A percentile compares a stretch with the other conserved stretches of the same genome.
Evolutionary conservation across 2,113 vertebrate species (phyloP).

Genomic region (Candoia aspera): DNA sequence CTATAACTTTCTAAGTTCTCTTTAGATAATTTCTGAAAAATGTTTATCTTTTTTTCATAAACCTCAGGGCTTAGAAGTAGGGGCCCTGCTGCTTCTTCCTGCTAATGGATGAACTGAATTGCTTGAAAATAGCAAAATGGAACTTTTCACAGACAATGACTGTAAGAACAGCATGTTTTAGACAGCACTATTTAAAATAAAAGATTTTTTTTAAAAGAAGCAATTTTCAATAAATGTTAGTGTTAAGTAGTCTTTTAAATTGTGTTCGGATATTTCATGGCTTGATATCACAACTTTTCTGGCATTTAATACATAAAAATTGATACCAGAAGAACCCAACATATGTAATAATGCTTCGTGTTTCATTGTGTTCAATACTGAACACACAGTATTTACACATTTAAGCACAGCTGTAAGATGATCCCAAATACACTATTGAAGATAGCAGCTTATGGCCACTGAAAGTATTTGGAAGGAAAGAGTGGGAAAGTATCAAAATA

Average conservation of each 20-base stretch:
- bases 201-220: not conserved
- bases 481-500: not conserved
- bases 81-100: not conserved
- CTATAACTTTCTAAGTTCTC: constrained; percentile 17
- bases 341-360: not conserved
- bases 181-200: not conserved
- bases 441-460: not conserved
- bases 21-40: constrained; percentile 3
- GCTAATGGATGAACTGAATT: not conserved
- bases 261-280: not conserved
- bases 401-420: not conserved
- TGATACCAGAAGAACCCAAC: not conserved
- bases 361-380: not conserved
- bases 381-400: not conserved
- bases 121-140: not conserved
- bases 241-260: not conserved
- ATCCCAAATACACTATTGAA: not conserved
- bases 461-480: not conserved
- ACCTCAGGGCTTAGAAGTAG: not conserved
- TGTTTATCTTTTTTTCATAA: not conserved
- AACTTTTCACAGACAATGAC: not conserved
- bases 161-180: not conserved
- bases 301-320: not conserved
- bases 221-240: not conserved
- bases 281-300: not conserved